Percentiles rank a stretch among this genome's conserved stretches.
These are phyloP conservation scores for Callorhinus ursinus DNA, from an alignment of 2,113 vertebrate genomes.

Conservation along the genomic window DNA sequence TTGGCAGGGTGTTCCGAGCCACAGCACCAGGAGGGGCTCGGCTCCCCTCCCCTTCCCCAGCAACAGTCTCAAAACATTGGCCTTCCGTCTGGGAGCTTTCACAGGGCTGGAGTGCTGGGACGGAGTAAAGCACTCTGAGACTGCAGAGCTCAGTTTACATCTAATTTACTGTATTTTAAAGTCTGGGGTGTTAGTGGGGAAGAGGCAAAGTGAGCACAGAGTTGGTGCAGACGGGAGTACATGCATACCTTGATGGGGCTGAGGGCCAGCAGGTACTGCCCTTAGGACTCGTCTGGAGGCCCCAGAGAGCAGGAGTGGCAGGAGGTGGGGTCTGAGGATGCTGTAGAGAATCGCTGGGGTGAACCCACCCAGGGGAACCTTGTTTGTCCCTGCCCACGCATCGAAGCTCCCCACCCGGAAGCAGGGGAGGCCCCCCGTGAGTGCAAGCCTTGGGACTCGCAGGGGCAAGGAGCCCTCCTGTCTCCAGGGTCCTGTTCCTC, in stretches of 20 bases:
- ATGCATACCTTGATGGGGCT: background rate
- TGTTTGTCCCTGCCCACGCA: background rate
- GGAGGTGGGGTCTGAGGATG: too few species aligned
- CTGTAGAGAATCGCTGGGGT: background rate
- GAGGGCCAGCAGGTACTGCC: background rate
- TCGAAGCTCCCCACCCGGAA: background rate
- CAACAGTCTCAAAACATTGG: background rate
- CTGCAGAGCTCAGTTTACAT: background rate
- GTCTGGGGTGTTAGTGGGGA: constrained; percentile 41
- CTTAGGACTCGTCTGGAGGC: background rate
- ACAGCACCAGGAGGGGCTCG: accelerated
- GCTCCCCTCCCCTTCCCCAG: background rate
- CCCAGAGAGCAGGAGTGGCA: background rate
- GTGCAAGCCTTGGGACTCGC: background rate
- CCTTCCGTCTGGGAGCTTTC: background rate
- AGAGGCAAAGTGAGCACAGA: background rate
- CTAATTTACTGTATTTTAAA: constrained; percentile 45
- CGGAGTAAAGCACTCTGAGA: background rate
- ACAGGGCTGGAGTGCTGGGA: accelerated
- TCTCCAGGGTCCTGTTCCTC: background rate
- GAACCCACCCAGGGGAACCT: background rate
- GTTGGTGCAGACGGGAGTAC: background rate
- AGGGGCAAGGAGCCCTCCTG: too few species aligned
- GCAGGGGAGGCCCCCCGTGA: background rate
- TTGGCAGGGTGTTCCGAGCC: accelerated